Base-by-base conservation (phyloP, 1,140 invertebrate genomes). In the Subanguina moxae region DNA sequence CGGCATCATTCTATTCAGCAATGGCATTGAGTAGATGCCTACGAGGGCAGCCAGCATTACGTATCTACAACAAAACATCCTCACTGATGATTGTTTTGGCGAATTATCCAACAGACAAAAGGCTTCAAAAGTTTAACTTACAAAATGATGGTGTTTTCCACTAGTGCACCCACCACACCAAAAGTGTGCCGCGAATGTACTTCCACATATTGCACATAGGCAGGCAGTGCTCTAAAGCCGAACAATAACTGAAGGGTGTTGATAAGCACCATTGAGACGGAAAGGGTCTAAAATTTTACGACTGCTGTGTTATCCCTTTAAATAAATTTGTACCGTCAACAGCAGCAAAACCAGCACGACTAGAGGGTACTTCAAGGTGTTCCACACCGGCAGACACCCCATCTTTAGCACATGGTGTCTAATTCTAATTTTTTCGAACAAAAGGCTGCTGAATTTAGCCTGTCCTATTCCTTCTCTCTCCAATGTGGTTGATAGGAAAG, bases 131-230 rank as follows among this genome's bases (percentile, higher is more conserved):
- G 23, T 52, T 8, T 7, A 3, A 83, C 86, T 86, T 95, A 97
- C 80, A 95, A 85, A 73, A 97, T 96, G 38, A 97, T 87, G 57
- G 91, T 87, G 28, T 94, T 91, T 85, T 98, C 92, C 19, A 97
- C 82, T 0, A 87, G 87, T 43, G 93, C 93, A 46, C 92, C 85
- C 71, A 92, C 85, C 25, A 90, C 89, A 0, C 94, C 94, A 52
- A 97, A 85, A 80, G 90, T 90, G 7, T 93, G 96, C 52, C 95
- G 84, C 0, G 93, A 95, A 71, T 88, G 89, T 57, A 95, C 90
- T 7, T 91, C 91, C 78, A 95, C 92, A 89, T 93, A 90, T 90
- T 94, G 84, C 21, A 88, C 78, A 57, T 83, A 83, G 9, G 90
- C 85, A 28, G 92, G 92, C 73, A 97, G 82, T 13, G 91, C 91